Evolutionary conservation across 2,113 vertebrate species (phyloP).

Genomic region (Vimba vimba): DNA sequence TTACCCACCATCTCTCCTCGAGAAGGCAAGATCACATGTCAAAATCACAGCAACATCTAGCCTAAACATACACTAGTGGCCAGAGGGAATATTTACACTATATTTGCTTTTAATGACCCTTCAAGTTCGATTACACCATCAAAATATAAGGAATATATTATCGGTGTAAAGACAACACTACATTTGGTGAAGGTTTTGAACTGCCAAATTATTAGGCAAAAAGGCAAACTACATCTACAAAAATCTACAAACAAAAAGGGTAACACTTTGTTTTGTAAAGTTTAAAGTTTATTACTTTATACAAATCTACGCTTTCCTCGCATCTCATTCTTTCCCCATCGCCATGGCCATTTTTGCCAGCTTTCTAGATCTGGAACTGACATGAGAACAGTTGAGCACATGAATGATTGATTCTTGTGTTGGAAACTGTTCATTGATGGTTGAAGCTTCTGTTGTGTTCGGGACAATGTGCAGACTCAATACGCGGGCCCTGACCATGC

Average conservation of each 20-base stretch:
- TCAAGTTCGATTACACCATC: neutral
- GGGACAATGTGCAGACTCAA: neutral
- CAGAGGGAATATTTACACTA: neutral
- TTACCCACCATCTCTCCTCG: constrained; percentile 69
- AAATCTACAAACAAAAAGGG: neutral
- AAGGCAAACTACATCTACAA: neutral
- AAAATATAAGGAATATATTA: neutral
- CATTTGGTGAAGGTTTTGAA: too few species aligned
- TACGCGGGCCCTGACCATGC: neutral
- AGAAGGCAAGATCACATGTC: constrained; percentile 67
- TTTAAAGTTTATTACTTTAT: too few species aligned
- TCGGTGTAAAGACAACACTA: neutral
- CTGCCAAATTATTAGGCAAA: too few species aligned
- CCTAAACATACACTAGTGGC: neutral
- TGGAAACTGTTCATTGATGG: constrained; percentile 14
- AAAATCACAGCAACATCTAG: neutral
- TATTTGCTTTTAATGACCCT: neutral
- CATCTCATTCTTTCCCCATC: too few species aligned
- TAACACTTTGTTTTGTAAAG: too few species aligned
- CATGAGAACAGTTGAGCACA: neutral
- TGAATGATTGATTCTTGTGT: neutral
- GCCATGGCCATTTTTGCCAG: too few species aligned
- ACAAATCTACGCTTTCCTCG: too few species aligned
- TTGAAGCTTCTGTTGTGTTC: neutral
- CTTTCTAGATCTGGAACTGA: neutral